phyloP scores from a whole-genome alignment of 2,113 vertebrate species.

The Laticauda colubrina region DNA sequence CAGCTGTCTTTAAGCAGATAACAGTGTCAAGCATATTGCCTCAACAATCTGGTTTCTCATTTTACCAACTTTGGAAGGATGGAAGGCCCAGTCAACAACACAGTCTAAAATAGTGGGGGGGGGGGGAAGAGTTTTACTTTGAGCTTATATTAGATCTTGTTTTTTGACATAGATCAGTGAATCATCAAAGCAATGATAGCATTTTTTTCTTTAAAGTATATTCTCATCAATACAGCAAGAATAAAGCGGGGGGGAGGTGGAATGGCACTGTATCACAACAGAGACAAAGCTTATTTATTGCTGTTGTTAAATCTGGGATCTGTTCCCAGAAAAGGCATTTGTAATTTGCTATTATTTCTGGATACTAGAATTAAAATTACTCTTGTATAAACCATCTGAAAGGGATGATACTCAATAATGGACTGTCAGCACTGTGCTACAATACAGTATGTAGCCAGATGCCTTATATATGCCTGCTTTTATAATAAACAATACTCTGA shows the following conservation, averaged over 20 bases:
- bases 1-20: not conserved
- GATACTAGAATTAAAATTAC: not conserved
- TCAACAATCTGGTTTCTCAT: not conserved
- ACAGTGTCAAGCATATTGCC: not conserved
- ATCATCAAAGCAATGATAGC: not conserved
- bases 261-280: not conserved
- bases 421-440: not conserved
- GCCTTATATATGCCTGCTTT: no score
- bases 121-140: not conserved
- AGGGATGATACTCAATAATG: not conserved
- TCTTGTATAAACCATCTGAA: not conserved
- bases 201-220: not conserved
- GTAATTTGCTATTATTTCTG: not conserved
- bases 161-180: not conserved
- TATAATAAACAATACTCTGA: no score
- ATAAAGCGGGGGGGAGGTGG: not conserved
- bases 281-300: not conserved
- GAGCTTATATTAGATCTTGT: not conserved
- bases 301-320: not conserved
- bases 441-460: not conserved
- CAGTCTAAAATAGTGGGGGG: not conserved
- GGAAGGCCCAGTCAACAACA: not conserved
- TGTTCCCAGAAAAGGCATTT: not conserved
- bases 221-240: not conserved
- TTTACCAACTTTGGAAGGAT: not conserved